Evolutionary conservation across 35 echinoderm and acorn worm genomes (phyloP).

Genomic region (Heliocidaris erythrogramma): DNA sequence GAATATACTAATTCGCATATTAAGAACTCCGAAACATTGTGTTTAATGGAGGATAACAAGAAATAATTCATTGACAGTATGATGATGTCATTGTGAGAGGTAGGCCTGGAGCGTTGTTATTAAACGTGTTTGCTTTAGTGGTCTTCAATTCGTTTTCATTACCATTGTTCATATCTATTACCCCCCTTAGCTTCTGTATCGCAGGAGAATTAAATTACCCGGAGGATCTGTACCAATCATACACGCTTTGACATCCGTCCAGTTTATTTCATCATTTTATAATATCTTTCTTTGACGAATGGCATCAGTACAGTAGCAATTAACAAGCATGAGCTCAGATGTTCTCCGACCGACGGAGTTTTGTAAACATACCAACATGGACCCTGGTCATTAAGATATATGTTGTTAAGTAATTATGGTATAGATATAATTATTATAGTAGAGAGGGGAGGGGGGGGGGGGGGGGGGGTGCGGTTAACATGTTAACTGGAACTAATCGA

Average conservation of each 20-base stretch:
- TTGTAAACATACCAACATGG: constrained; percentile 3
- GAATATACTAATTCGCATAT: background rate
- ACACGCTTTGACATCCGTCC: background rate
- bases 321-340: background rate
- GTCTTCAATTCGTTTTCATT: background rate
- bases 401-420: background rate
- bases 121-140: background rate
- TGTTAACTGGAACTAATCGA: constrained; percentile 17
- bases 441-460: background rate
- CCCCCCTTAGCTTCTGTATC: background rate
- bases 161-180: background rate
- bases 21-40: background rate
- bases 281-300: background rate
- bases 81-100: background rate
- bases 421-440: background rate
- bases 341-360: background rate
- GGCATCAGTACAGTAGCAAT: background rate
- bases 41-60: background rate
- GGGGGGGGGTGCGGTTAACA: too few species aligned
- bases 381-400: background rate
- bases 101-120: background rate
- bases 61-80: background rate
- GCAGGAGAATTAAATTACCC: background rate
- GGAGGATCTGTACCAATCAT: background rate
- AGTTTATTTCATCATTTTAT: background rate